Percentiles rank a stretch among this genome's conserved stretches.
These are phyloP conservation scores for Amblyjoppa proteus DNA, from an alignment of 2,888 invertebrate species.

Conservation along the genomic window DNA sequence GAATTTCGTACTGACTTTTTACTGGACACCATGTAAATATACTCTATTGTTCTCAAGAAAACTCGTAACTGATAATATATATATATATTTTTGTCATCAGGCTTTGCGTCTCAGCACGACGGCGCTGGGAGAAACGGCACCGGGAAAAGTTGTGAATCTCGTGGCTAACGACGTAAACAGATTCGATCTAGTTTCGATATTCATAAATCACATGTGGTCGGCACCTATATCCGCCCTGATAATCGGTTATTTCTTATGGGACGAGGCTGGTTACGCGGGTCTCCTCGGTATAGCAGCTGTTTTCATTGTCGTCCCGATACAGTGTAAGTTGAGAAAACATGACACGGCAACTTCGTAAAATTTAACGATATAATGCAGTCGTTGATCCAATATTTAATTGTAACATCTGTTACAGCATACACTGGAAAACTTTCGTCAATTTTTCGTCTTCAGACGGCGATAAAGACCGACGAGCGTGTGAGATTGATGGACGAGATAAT, in stretches of 20 bases:
- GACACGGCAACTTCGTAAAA: neutral
- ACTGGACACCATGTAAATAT: neutral
- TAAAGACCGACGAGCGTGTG: slow-evolving; percentile 90
- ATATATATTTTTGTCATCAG: slow-evolving; percentile 78
- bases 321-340: slow-evolving; percentile 86
- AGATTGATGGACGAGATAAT: slow-evolving; percentile 93
- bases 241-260: slow-evolving; percentile 92
- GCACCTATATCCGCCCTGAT: slow-evolving; percentile 90
- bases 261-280: slow-evolving; percentile 91
- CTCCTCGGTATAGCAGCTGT: slow-evolving; percentile 94
- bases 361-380: neutral
- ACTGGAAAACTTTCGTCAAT: slow-evolving; percentile 83
- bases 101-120: slow-evolving; percentile 88
- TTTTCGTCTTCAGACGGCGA: slow-evolving; percentile 86
- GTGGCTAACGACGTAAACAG: slow-evolving; percentile 96
- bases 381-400: neutral
- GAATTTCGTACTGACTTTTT: no score
- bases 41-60: neutral
- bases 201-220: slow-evolving; percentile 96
- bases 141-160: slow-evolving; percentile 85
- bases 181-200: slow-evolving; percentile 95
- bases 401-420: slow-evolving; percentile 75
- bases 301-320: slow-evolving; percentile 94
- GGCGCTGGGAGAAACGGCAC: slow-evolving; percentile 92
- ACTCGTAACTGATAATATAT: neutral